These are phyloP conservation scores for Agrypnus murinus DNA, from an alignment of 2,888 invertebrate genomes.

Conservation along the genomic window DNA sequence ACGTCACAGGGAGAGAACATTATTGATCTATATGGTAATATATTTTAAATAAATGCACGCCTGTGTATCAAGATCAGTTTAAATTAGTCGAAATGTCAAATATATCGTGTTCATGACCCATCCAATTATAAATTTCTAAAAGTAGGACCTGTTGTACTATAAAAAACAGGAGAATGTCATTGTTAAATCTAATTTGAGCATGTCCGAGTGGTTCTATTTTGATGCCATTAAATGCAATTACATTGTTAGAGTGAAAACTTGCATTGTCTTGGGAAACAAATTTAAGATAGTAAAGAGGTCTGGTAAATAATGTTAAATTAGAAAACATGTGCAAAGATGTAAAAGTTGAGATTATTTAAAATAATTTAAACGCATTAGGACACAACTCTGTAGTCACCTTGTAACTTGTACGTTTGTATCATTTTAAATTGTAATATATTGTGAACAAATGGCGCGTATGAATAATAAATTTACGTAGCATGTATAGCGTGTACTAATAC, in stretches of 20 bases:
- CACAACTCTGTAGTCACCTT: slow-evolving; percentile 8
- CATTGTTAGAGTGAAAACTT: slow-evolving; percentile 23
- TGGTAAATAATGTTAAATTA: slow-evolving; percentile 5
- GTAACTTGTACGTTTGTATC: background rate
- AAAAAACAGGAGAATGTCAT: background rate
- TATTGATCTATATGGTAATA: slow-evolving; percentile 22
- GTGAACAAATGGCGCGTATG: slow-evolving; percentile 19
- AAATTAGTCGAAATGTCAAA: background rate
- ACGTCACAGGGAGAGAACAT: background rate
- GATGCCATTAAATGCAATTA: slow-evolving; percentile 21
- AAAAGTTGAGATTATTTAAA: background rate
- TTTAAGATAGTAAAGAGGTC: background rate
- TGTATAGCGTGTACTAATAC: too few species aligned
- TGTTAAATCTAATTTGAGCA: slow-evolving; percentile 8
- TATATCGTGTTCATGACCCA: slow-evolving; percentile 12
- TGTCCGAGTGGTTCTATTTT: slow-evolving; percentile 7
- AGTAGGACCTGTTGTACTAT: background rate
- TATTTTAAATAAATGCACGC: too few species aligned
- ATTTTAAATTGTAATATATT: slow-evolving; percentile 16
- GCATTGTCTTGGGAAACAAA: slow-evolving; percentile 7
- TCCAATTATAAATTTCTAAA: slow-evolving; percentile 13
- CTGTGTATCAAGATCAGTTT: too few species aligned
- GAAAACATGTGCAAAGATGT: slow-evolving; percentile 9
- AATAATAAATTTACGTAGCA: slow-evolving; percentile 12
- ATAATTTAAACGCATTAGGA: slow-evolving; percentile 6